phyloP scores from a whole-genome alignment of 2,888 invertebrate genomes.

The Clistopyga incitator region DNA sequence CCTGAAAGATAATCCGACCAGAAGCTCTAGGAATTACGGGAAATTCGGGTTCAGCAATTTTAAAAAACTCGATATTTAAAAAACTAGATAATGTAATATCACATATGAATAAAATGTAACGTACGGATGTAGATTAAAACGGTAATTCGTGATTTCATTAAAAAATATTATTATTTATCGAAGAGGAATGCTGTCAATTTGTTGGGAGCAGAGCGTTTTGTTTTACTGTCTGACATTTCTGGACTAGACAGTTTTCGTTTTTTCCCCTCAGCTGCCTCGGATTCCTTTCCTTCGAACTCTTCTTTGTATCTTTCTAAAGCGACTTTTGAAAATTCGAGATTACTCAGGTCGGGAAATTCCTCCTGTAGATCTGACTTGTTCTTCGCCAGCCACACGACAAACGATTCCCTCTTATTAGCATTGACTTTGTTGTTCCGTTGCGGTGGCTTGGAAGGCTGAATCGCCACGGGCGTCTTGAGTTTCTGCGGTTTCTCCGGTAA shows the following conservation, averaged over 20 bases:
- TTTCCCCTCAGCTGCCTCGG: constrained; percentile 70
- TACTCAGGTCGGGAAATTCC: constrained; percentile 86
- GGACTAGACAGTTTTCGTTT: constrained; percentile 77
- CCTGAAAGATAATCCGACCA: background rate
- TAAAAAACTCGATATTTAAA: background rate
- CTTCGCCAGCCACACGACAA: constrained; percentile 87
- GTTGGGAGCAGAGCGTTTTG: constrained; percentile 74
- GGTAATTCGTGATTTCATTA: constrained; percentile 1
- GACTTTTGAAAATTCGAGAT: constrained; percentile 86
- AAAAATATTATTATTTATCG: constrained; percentile 69
- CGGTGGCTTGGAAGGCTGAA: constrained; percentile 71
- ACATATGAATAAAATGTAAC: constrained; percentile 44
- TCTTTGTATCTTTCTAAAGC: constrained; percentile 86
- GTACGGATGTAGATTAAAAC: background rate
- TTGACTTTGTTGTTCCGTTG: constrained; percentile 73
- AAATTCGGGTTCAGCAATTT: background rate
- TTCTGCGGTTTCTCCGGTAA: constrained; percentile 77
- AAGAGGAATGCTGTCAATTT: constrained; percentile 76
- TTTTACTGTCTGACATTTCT: constrained; percentile 67
- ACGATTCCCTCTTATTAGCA: constrained; percentile 84
- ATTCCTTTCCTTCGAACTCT: constrained; percentile 55
- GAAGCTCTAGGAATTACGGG: background rate
- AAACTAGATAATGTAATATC: constrained; percentile 55
- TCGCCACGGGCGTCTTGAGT: constrained; percentile 56
- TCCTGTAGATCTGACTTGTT: constrained; percentile 86